Conservation (phyloP, 2,113 vertebrate genomes). For the Sciurus niger region DNA sequence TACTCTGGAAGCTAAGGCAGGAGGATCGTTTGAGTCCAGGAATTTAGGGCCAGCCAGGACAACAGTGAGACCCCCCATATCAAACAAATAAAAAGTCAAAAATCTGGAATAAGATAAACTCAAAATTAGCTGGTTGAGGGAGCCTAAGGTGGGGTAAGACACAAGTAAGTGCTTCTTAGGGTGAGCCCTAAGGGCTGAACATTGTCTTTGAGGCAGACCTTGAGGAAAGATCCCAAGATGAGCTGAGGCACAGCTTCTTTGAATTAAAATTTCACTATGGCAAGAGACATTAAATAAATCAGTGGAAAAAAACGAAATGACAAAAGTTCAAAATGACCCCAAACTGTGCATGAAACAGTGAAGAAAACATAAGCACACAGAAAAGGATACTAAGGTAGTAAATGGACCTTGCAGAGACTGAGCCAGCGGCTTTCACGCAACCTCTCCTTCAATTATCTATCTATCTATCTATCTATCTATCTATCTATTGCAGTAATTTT, state of each 20-base stretch:
- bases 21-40: too few species aligned
- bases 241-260: constrained; percentile 15
- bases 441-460: neutral
- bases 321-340: neutral
- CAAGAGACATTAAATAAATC: constrained; percentile 18
- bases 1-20: too few species aligned
- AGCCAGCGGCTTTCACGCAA: neutral
- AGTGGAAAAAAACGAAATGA: constrained; percentile 55
- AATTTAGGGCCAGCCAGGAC: too few species aligned
- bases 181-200: neutral
- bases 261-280: constrained; percentile 33
- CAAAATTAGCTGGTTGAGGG: neutral
- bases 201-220: neutral
- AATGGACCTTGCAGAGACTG: neutral
- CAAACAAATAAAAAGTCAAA: neutral
- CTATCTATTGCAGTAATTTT: too few species aligned
- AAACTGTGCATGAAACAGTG: neutral
- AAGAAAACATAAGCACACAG: neutral
- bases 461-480: too few species aligned
- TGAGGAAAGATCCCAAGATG: neutral
- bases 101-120: neutral
- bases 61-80: neutral
- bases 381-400: neutral
- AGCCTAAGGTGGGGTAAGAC: neutral
- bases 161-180: neutral